These are phyloP conservation scores for Arizona elegans DNA, from an alignment of 2,113 vertebrate genomes.

Conservation along the genomic window DNA sequence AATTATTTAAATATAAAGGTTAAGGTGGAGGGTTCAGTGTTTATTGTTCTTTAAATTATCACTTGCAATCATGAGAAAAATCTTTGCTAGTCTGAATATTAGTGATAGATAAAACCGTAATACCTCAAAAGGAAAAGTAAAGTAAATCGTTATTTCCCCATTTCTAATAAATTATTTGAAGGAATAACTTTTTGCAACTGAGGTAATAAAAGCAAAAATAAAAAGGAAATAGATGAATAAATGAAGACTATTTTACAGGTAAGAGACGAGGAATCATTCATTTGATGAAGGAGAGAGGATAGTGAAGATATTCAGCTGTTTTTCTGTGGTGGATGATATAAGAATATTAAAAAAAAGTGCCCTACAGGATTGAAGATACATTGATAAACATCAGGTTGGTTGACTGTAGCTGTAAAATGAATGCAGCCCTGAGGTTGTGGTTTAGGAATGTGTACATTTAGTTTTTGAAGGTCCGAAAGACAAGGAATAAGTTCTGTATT, in stretches of 20 bases:
- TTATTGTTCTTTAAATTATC: background rate
- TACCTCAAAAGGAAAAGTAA: background rate
- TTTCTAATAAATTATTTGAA: background rate
- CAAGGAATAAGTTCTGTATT: background rate
- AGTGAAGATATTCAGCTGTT: background rate
- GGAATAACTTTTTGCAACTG: background rate
- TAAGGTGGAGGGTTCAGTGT: background rate
- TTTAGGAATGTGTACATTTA: background rate
- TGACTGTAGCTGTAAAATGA: background rate
- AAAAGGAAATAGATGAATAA: background rate
- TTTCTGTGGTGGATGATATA: background rate
- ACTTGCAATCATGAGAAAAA: background rate
- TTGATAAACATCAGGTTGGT: background rate
- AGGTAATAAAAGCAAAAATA: background rate
- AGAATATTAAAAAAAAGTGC: background rate
- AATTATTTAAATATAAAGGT: slow-evolving; percentile 19
- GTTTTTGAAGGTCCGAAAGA: background rate
- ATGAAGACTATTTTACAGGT: background rate
- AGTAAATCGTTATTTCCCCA: background rate
- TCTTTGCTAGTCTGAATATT: background rate
- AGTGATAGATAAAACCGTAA: background rate
- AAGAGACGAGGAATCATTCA: background rate
- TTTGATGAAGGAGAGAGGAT: background rate
- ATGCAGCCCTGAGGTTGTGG: background rate
- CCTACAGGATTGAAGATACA: background rate